Conservation (phyloP, 2,797 vertebrate genomes). For the Rhabdomys pumilio region DNA sequence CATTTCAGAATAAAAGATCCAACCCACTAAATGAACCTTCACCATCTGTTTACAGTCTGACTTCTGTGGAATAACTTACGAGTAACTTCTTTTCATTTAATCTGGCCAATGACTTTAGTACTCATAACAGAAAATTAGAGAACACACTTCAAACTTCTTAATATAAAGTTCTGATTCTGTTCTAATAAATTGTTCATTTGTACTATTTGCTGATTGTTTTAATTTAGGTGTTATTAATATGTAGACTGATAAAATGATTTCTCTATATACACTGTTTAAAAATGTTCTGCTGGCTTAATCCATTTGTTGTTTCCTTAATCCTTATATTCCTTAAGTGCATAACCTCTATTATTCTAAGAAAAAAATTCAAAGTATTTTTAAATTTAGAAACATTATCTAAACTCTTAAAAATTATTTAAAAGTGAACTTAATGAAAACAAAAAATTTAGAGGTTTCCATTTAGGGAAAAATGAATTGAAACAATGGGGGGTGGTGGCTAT, state of each 20-base stretch:
- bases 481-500: background rate
- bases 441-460: constrained; percentile 24
- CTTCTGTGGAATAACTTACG: constrained; percentile 57
- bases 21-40: constrained; percentile 82
- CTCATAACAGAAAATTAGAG: constrained; percentile 72
- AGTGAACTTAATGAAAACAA: constrained; percentile 49
- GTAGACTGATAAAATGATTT: constrained; percentile 61
- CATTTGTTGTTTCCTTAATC: constrained; percentile 22
- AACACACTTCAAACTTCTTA: constrained; percentile 67
- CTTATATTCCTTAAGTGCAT: constrained; percentile 6
- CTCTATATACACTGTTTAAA: background rate
- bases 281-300: constrained; percentile 52
- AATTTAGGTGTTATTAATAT: constrained; percentile 69
- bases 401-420: constrained; percentile 56
- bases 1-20: constrained; percentile 89
- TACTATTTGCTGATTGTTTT: constrained; percentile 64
- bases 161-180: constrained; percentile 70
- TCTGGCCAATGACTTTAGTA: constrained; percentile 68
- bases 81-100: constrained; percentile 77
- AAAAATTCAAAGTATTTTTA: constrained; percentile 34
- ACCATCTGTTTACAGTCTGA: constrained; percentile 41
- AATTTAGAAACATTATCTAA: constrained; percentile 44
- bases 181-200: constrained; percentile 68
- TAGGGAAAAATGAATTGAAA: constrained; percentile 58
- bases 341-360: constrained; percentile 18